These are phyloP conservation scores for Zapornia atra DNA, from an alignment of 2,113 vertebrate genomes.

Conservation along the genomic window DNA sequence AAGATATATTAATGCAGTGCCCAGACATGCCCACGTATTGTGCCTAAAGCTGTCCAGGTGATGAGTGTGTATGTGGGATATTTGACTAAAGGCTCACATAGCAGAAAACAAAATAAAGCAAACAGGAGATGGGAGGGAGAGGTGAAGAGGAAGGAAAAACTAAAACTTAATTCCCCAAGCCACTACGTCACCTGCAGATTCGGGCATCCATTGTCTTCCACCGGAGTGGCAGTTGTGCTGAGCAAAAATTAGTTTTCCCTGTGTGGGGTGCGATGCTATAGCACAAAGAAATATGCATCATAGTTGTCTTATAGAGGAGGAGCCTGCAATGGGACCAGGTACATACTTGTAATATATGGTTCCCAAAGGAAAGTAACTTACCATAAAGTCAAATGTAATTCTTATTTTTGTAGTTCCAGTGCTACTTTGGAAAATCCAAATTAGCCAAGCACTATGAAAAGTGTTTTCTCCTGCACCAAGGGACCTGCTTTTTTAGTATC, in stretches of 20 bases:
- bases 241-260: not conserved
- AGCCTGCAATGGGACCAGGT: not conserved
- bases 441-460: not conserved
- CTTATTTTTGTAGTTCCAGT: not conserved
- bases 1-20: conserved; percentile 31
- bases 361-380: not conserved
- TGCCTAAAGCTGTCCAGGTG: conserved; percentile 22
- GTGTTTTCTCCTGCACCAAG: not conserved
- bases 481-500: not conserved
- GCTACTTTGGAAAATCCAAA: not conserved
- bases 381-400: not conserved
- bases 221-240: not conserved
- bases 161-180: not conserved
- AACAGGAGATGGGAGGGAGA: not conserved
- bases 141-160: not conserved
- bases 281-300: not conserved
- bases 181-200: not conserved
- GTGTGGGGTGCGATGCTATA: fast-evolving
- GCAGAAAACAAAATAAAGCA: conserved; percentile 13
- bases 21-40: conserved; percentile 49
- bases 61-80: conserved; percentile 30
- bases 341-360: fast-evolving
- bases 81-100: not conserved
- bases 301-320: not conserved
- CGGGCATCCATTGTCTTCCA: not conserved